A percentile compares a stretch with the other conserved stretches of the same genome.
phyloP scores from a whole-genome alignment of 2,113 vertebrate genomes.

The Tapirus terrestris region DNA sequence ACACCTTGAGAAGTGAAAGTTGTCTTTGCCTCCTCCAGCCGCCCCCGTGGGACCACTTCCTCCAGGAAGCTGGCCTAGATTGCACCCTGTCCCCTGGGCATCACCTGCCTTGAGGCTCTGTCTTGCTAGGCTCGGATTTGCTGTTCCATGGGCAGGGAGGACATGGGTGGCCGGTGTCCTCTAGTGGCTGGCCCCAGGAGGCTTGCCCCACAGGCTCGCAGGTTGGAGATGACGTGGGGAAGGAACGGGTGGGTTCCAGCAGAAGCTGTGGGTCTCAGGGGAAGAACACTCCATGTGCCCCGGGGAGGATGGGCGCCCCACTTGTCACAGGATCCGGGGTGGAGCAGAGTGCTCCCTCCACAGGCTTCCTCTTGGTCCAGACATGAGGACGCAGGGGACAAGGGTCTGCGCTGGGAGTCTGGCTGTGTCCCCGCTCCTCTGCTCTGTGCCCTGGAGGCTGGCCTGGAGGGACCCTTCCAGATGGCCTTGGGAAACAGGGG shows the following conservation, averaged over 20 bases:
- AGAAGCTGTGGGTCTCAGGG: background rate
- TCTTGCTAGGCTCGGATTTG: background rate
- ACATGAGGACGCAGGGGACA: fast-evolving
- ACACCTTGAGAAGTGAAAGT: constrained; percentile 62
- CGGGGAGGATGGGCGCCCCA: too few species aligned
- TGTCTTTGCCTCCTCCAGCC: background rate
- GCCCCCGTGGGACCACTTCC: background rate
- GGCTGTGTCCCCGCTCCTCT: background rate
- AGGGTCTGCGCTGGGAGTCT: background rate
- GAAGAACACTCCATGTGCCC: fast-evolving
- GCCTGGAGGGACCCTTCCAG: background rate
- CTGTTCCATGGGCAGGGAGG: background rate
- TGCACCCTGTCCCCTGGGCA: background rate
- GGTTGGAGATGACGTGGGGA: fast-evolving
- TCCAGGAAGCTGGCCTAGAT: constrained; percentile 6
- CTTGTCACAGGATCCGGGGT: background rate
- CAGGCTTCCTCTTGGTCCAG: background rate
- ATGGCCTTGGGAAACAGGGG: background rate
- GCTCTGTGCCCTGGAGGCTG: background rate
- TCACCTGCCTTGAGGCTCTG: background rate
- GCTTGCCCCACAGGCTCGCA: background rate
- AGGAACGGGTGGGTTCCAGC: background rate
- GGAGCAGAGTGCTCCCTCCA: background rate
- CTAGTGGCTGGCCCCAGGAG: background rate
- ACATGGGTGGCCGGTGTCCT: background rate